phyloP scores from a whole-genome alignment of 2,888 invertebrate genomes.

The Cantharis rustica region DNA sequence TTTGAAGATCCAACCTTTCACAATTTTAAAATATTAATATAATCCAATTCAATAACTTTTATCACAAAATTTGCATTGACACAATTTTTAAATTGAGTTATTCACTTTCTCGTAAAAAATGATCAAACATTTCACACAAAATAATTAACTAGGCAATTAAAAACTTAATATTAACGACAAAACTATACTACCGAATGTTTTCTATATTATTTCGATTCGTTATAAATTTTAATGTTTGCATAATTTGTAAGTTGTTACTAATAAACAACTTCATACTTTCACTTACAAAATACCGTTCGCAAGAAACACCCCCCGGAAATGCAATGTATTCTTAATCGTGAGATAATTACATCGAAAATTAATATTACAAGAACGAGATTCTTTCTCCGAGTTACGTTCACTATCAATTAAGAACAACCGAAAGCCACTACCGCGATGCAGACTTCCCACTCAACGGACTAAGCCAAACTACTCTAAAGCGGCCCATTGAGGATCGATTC shows the following conservation, averaged over 20 bases:
- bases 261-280: conserved; percentile 9
- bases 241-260: conserved; percentile 4
- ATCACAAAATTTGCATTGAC: background rate
- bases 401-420: background rate
- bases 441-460: background rate
- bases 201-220: background rate
- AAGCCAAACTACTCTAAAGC: conserved; percentile 6
- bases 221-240: background rate
- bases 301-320: conserved; percentile 1
- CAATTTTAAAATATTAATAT: background rate
- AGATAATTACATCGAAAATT: conserved; percentile 2
- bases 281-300: conserved; percentile 2
- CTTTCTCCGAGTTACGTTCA: background rate
- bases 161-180: background rate
- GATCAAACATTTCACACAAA: background rate
- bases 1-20: background rate
- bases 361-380: background rate
- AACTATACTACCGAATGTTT: background rate
- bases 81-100: background rate
- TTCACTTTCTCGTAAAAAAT: conserved; percentile 1
- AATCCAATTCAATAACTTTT: background rate
- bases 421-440: background rate
- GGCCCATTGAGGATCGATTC: conserved; percentile 21
- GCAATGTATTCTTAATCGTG: conserved; percentile 1
- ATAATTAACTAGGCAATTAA: background rate